These are phyloP conservation scores for Drosophila ironensis DNA, from an alignment of 1,140 invertebrate species.

Conservation along the genomic window DNA sequence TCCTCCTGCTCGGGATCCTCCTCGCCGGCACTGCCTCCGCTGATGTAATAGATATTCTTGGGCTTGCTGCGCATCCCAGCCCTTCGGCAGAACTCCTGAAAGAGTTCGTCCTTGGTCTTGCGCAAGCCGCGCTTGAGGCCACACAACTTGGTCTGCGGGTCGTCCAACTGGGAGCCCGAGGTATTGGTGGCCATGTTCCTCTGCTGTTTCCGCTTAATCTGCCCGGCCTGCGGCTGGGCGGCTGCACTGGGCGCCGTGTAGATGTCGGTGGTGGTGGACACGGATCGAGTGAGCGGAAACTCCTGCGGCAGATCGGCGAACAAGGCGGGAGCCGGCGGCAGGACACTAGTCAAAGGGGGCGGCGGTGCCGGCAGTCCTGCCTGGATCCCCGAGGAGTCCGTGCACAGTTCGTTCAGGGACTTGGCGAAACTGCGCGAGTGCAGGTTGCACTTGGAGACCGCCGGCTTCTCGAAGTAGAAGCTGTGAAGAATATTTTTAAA, in stretches of 20 bases:
- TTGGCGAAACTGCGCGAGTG: slow-evolving; percentile 78
- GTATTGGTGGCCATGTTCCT: slow-evolving; percentile 66
- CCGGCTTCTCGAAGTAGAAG: slow-evolving; percentile 77
- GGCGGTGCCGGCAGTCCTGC: slow-evolving; percentile 6
- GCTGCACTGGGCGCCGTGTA: slow-evolving; percentile 17
- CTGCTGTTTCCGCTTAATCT: slow-evolving; percentile 25
- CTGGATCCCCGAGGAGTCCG: slow-evolving; percentile 35
- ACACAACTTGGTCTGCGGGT: slow-evolving; percentile 54
- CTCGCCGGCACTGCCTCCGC: slow-evolving; percentile 43
- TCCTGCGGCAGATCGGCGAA: slow-evolving; percentile 74
- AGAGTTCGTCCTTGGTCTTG: slow-evolving; percentile 79
- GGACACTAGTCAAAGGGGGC: slow-evolving; percentile 6
- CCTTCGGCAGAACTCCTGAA: slow-evolving; percentile 74
- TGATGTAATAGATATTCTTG: slow-evolving; percentile 77
- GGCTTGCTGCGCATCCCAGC: slow-evolving; percentile 72
- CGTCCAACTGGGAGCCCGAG: slow-evolving; percentile 5
- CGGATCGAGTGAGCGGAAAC: slow-evolving; percentile 76
- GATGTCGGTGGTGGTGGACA: slow-evolving; percentile 79
- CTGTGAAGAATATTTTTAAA: slow-evolving; percentile 21
- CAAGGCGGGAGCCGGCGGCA: slow-evolving; percentile 25
- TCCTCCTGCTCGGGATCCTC: background rate
- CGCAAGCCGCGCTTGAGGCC: slow-evolving; percentile 69
- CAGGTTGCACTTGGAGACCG: slow-evolving; percentile 68
- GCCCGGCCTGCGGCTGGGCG: background rate
- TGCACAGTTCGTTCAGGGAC: slow-evolving; percentile 76